Evolutionary conservation across 2,113 vertebrate genomes (phyloP).

Genomic region (Collichthys lucidus): DNA sequence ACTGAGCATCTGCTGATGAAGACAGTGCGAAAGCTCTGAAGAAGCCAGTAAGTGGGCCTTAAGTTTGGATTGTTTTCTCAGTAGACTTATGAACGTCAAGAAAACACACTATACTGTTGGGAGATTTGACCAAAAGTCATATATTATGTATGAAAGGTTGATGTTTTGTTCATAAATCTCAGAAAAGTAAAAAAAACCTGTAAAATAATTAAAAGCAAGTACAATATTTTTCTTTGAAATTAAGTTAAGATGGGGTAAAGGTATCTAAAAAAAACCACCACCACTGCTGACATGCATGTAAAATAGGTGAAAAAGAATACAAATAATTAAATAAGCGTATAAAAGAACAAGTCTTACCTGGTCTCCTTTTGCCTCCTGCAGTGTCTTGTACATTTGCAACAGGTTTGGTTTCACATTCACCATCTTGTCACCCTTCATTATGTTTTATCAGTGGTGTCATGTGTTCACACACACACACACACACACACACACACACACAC

Average conservation of each 20-base stretch:
- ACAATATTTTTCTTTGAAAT: not conserved
- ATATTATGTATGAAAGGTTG: too few relatives aligned
- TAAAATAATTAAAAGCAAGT: not conserved
- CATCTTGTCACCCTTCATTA: constrained; percentile 33
- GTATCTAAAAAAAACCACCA: not conserved
- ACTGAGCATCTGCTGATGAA: not conserved
- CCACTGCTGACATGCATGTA: not conserved
- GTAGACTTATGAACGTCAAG: not conserved
- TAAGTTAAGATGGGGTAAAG: not conserved
- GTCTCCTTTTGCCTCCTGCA: not conserved
- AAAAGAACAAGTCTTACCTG: constrained; percentile 49
- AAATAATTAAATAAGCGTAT: not conserved
- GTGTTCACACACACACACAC: not conserved
- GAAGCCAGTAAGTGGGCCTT: not conserved
- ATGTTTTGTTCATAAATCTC: not conserved
- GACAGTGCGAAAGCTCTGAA: not conserved
- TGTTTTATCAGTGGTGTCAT: constrained; percentile 45
- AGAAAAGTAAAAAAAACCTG: not conserved
- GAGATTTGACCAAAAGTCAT: too few relatives aligned
- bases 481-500: too few relatives aligned
- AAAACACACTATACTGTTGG: not conserved
- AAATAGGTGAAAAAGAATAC: not conserved
- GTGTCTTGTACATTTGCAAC: not conserved
- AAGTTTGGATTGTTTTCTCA: not conserved
- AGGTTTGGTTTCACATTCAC: constrained; percentile 52